phyloP scores from a whole-genome alignment of 2,888 invertebrate species.

The Dendrolimus houi region DNA sequence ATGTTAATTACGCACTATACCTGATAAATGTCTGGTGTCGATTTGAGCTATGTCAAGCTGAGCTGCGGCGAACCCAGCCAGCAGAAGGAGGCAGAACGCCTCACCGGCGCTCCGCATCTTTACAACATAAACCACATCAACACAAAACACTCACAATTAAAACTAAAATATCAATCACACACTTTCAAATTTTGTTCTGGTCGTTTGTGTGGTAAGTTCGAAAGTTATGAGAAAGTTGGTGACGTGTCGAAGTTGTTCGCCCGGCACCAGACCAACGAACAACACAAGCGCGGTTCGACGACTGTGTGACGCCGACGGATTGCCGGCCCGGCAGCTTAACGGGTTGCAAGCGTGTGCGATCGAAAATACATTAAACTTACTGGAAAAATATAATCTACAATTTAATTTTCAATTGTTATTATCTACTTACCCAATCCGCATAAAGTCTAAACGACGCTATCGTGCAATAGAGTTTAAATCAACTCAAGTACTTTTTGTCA shows the following conservation, averaged over 20 bases:
- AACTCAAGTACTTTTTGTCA: too few species aligned
- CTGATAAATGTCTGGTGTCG: constrained; percentile 67
- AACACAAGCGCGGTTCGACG: constrained; percentile 37
- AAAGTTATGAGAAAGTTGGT: constrained; percentile 66
- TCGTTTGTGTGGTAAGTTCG: constrained; percentile 22
- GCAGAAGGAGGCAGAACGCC: constrained; percentile 62
- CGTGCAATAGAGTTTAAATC: too few species aligned
- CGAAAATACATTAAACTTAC: neutral
- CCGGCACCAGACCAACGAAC: constrained; percentile 18
- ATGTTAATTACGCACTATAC: constrained; percentile 18
- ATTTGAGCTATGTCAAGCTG: constrained; percentile 52
- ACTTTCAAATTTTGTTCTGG: constrained; percentile 21
- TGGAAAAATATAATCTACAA: neutral
- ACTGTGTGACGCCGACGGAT: constrained; percentile 30
- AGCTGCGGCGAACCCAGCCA: constrained; percentile 48
- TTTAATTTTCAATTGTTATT: too few species aligned
- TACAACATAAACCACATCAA: constrained; percentile 64
- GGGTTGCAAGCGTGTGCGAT: constrained; percentile 32
- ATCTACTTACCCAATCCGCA: too few species aligned
- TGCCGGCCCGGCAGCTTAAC: constrained; percentile 27
- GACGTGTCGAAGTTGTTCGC: constrained; percentile 40
- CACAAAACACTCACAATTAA: constrained; percentile 49
- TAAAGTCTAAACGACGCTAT: too few species aligned
- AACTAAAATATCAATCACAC: constrained; percentile 19
- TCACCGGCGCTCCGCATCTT: constrained; percentile 66